Base-by-base conservation (phyloP, 2,113 vertebrate genomes). In the Sarotherodon lohbergeri region DNA sequence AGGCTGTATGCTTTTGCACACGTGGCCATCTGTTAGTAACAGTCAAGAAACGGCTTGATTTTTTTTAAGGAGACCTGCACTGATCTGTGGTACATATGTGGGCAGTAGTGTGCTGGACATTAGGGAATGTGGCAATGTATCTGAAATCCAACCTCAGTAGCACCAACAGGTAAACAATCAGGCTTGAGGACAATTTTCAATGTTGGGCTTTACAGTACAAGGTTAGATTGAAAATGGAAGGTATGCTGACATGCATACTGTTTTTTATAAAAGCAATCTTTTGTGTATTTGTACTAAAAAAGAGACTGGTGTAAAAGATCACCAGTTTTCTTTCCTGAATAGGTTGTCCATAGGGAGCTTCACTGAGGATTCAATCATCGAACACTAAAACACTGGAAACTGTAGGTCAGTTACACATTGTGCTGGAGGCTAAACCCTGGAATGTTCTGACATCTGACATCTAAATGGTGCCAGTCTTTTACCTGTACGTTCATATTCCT, bases 241-340 rank as follows among this genome's bases (percentile, higher is more conserved):
- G 88, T 83, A 79, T 84, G 68, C 83, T 54, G 76, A 84, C 12
- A 22, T 19, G 50, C 48, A 24, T 29, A 52, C 13, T n/a, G n/a
- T 84, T 90, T 79, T 79, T 79, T 92, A 93, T 76, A 88, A 95
- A 92, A 91, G 79, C 14, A 22, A 63, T 85, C 32, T 76, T 81
- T 79, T 73, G n/a, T 84, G 76, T 36, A 84, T 85, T 84, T 81
- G 66, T 66, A 66, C 85, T 91, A 48, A 76, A 76, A 91, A 93
- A 93, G 93, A 94, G 39, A 90, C 82, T 83, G 46, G 7, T 84
- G 85, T 89, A 76, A 90, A 90, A 89, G 27, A 80, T 89, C 90
- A 92, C 85, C 88, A 57, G 89, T 90, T 90, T 71, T 92, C 92
- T 86, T 92, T 94, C 94, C 95, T 95, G 94, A 96, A 50, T 50